A percentile compares a stretch with the other conserved stretches of the same genome.
phyloP scores from a whole-genome alignment of 2,888 invertebrate species.

The Periphyllus acericola region DNA sequence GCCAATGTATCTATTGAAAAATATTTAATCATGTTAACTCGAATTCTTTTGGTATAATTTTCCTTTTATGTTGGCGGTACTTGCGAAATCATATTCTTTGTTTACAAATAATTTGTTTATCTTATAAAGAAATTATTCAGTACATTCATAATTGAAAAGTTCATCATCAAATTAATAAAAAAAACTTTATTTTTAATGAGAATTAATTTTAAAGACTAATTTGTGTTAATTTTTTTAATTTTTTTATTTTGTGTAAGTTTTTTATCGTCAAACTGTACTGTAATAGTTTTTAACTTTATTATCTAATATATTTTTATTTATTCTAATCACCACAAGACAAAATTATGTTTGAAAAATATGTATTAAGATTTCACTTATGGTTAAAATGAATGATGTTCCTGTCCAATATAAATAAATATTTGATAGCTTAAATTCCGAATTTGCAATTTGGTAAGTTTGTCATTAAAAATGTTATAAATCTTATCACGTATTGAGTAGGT shows the following conservation, averaged over 20 bases:
- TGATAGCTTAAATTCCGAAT: no score
- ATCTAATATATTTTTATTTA: background rate
- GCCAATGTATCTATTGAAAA: conserved; percentile 43
- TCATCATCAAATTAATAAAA: conserved; percentile 28
- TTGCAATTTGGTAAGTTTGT: no score
- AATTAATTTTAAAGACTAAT: conserved; percentile 18
- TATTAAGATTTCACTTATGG: no score
- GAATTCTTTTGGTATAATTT: conserved; percentile 40
- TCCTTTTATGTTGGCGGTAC: conserved; percentile 1
- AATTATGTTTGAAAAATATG: no score
- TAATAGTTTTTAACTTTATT: background rate
- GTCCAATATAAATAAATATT: no score
- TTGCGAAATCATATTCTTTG: conserved; percentile 37
- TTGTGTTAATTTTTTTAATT: background rate
- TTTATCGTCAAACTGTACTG: background rate
- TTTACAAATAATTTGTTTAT: conserved; percentile 34
- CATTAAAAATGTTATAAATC: no score
- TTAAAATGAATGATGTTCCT: no score
- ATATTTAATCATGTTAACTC: conserved; percentile 51
- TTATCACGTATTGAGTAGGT: no score
- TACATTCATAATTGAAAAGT: background rate
- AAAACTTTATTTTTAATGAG: background rate
- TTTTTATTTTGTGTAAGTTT: background rate
- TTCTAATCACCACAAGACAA: background rate
- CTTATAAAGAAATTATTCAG: background rate